These are phyloP conservation scores for Rhyacichthys aspro DNA, from an alignment of 2,797 vertebrate genomes.

Conservation along the genomic window DNA sequence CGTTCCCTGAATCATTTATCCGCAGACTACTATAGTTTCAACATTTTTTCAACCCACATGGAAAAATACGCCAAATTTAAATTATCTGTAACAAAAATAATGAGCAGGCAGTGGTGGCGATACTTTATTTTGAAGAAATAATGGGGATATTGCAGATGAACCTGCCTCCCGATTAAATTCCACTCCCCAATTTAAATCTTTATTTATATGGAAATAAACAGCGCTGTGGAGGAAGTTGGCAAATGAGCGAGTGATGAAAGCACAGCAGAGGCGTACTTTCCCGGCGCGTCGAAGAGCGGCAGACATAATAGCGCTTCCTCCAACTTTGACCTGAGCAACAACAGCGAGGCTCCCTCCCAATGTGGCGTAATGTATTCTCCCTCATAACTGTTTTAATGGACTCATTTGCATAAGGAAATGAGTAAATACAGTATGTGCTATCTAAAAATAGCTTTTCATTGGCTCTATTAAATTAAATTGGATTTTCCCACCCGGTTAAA, in stretches of 20 bases:
- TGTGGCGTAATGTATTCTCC: constrained; percentile 66
- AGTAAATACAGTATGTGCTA: constrained; percentile 66
- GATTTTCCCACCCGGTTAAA: constrained; percentile 48
- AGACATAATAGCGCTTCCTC: constrained; percentile 48
- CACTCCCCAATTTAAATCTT: constrained; percentile 63
- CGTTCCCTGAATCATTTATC: background rate
- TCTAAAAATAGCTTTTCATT: constrained; percentile 67
- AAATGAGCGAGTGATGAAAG: constrained; percentile 70
- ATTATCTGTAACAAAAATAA: constrained; percentile 61
- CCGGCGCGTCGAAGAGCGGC: constrained; percentile 15
- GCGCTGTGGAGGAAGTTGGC: constrained; percentile 44
- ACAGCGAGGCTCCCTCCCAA: constrained; percentile 34
- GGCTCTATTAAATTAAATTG: constrained; percentile 59
- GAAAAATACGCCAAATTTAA: constrained; percentile 33
- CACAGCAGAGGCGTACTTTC: constrained; percentile 8
- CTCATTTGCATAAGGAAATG: constrained; percentile 75
- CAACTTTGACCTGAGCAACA: constrained; percentile 73
- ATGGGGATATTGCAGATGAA: constrained; percentile 52
- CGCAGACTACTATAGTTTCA: constrained; percentile 15
- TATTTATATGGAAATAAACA: constrained; percentile 76
- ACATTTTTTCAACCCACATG: constrained; percentile 10
- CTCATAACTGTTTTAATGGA: constrained; percentile 72
- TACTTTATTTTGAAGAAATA: constrained; percentile 29
- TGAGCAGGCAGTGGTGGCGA: constrained; percentile 26
- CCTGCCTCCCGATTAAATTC: constrained; percentile 62